phyloP scores from a whole-genome alignment of 2,888 invertebrate species.

The Limenitis camilla region DNA sequence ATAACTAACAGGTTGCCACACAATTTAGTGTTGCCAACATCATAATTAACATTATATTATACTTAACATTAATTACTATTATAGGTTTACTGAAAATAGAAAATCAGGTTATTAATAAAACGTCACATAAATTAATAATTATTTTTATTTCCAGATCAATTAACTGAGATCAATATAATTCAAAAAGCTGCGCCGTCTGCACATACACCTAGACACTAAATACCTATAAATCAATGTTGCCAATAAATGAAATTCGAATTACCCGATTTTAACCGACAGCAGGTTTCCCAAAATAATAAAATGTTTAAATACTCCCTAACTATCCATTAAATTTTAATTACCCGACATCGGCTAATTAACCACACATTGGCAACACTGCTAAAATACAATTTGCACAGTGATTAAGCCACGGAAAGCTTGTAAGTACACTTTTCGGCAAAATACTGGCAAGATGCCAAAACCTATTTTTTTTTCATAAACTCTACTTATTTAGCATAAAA shows the following conservation, averaged over 20 bases:
- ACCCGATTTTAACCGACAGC: too few species aligned
- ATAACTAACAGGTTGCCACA: too few species aligned
- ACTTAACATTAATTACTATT: too few species aligned
- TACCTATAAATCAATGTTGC: too few species aligned
- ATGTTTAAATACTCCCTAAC: not conserved
- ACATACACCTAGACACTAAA: too few species aligned
- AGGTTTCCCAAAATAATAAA: too few species aligned
- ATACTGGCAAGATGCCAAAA: constrained; percentile 15
- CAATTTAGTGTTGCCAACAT: too few species aligned
- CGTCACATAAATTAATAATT: constrained; percentile 2
- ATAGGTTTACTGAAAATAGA: too few species aligned
- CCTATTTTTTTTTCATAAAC: not conserved
- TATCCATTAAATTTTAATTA: not conserved
- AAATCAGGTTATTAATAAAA: constrained; percentile 6
- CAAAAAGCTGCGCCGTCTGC: constrained; percentile 19
- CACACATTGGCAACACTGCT: too few species aligned
- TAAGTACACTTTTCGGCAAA: constrained; percentile 22
- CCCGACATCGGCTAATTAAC: not conserved
- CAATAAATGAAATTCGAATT: too few species aligned
- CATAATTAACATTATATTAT: too few species aligned
- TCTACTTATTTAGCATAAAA: not conserved
- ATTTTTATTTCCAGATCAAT: constrained; percentile 20
- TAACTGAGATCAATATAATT: constrained; percentile 24
- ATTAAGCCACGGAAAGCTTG: constrained; percentile 11
- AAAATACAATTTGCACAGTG: not conserved